Conservation (phyloP, 2,888 invertebrate species). For the Epicampocera succincta region DNA sequence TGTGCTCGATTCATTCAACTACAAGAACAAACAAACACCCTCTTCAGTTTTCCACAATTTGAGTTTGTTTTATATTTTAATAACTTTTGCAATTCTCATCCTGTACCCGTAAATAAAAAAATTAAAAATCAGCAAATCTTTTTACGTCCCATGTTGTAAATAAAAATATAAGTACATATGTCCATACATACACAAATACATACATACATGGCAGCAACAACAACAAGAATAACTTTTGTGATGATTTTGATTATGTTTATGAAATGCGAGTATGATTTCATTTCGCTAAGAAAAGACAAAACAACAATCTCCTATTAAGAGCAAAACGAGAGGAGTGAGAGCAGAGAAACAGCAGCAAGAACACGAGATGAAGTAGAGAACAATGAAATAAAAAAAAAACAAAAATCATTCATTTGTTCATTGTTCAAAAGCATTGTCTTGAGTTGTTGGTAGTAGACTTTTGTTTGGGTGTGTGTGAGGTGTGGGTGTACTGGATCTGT, state of each 20-base stretch:
- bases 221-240: slow-evolving; percentile 29
- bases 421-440: slow-evolving; percentile 72
- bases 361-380: slow-evolving; percentile 58
- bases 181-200: no score
- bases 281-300: slow-evolving; percentile 74
- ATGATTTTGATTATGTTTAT: slow-evolving; percentile 69
- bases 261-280: slow-evolving; percentile 73
- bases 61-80: slow-evolving; percentile 54
- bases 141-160: slow-evolving; percentile 70
- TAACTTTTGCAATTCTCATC: slow-evolving; percentile 58
- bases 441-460: slow-evolving; percentile 67
- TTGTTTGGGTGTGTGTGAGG: slow-evolving; percentile 11
- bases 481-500: slow-evolving; percentile 19
- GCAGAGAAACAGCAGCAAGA: slow-evolving; percentile 10
- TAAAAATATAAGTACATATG: slow-evolving; percentile 64
- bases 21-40: slow-evolving; percentile 54
- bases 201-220: no score
- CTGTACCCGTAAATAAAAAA: slow-evolving; percentile 20
- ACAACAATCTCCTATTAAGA: slow-evolving; percentile 57
- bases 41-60: slow-evolving; percentile 51
- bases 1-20: slow-evolving; percentile 21
- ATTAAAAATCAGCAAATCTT: slow-evolving; percentile 41
- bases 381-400: slow-evolving; percentile 70
- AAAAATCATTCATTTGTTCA: slow-evolving; percentile 71
- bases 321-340: slow-evolving; percentile 39